Conservation (phyloP, 1,140 invertebrate species). For the Adoxophyes honmai region DNA sequence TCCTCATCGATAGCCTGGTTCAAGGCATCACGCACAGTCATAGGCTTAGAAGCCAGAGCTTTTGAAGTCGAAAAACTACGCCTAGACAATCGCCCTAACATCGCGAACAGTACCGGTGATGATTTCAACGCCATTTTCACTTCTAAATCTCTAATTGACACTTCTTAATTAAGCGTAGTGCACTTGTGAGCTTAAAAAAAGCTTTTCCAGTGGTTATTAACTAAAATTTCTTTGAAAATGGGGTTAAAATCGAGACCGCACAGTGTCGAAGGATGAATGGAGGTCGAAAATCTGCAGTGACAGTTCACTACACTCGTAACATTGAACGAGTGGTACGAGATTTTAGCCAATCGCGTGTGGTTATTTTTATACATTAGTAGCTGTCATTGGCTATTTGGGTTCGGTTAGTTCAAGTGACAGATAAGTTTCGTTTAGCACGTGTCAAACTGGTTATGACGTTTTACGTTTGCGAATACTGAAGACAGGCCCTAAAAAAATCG, state of each 20-base stretch:
- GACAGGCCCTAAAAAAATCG: no score
- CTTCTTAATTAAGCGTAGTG: slow-evolving; percentile 25
- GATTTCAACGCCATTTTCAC: slow-evolving; percentile 72
- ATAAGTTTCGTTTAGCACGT: no score
- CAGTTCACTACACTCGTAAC: not conserved
- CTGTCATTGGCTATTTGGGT: no score
- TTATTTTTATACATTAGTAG: no score
- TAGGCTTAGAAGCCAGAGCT: slow-evolving; percentile 79
- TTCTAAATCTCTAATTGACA: slow-evolving; percentile 9
- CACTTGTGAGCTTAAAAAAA: slow-evolving; percentile 29
- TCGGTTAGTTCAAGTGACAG: no score
- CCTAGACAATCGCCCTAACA: slow-evolving; percentile 43
- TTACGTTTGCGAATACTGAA: no score
- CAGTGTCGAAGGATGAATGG: slow-evolving; percentile 66
- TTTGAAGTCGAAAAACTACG: slow-evolving; percentile 61
- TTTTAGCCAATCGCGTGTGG: no score
- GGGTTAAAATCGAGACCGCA: slow-evolving; percentile 41
- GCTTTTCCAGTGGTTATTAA: slow-evolving; percentile 27
- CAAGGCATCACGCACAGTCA: slow-evolving; percentile 97
- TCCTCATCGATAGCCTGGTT: slow-evolving; percentile 98
- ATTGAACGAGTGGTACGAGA: no score
- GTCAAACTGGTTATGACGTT: no score
- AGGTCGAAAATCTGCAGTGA: slow-evolving; percentile 43
- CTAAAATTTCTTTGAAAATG: slow-evolving; percentile 42
- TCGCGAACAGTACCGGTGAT: slow-evolving; percentile 51